Evolutionary conservation across 2,797 vertebrate species (phyloP).

Genomic region (Chloroceryle inda): DNA sequence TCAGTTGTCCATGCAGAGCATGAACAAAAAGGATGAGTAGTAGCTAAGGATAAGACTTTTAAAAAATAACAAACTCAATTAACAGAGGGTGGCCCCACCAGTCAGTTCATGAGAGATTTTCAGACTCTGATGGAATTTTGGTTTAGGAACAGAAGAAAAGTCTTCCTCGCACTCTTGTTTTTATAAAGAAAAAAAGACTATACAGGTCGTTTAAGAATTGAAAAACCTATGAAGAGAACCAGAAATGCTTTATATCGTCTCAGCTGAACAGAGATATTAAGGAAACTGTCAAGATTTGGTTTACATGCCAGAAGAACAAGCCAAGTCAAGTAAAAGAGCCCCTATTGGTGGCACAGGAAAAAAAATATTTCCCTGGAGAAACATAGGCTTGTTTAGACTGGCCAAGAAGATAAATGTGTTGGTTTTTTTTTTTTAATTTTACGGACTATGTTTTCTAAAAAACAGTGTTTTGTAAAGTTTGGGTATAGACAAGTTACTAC

Average conservation of each 20-base stretch:
- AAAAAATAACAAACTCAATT: not conserved
- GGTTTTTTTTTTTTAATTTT: not conserved
- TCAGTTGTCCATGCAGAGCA: not conserved
- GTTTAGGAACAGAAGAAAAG: not conserved
- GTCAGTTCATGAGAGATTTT: not conserved
- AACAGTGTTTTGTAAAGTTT: not conserved
- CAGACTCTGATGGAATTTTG: not conserved
- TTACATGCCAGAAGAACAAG: slow-evolving; percentile 19
- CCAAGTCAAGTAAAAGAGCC: slow-evolving; percentile 46
- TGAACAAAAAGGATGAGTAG: not conserved
- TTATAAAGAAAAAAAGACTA: not conserved
- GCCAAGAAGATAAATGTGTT: not conserved
- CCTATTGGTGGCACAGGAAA: not conserved
- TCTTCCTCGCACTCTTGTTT: not conserved
- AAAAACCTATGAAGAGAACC: not conserved
- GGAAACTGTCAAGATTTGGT: not conserved
- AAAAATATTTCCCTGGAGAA: slow-evolving; percentile 12
- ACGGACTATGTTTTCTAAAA: not conserved
- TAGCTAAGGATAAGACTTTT: not conserved
- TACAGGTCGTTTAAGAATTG: slow-evolving; percentile 37
- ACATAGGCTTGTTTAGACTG: slow-evolving; percentile 33
- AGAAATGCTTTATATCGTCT: slow-evolving; percentile 61
- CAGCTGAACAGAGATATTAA: not conserved
- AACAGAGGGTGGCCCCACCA: not conserved
- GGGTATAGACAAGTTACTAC: not conserved